Percentiles rank a stretch among this genome's conserved stretches.
These are phyloP conservation scores for Barypeithes pellucidus DNA, from an alignment of 2,888 invertebrate species.

Conservation along the genomic window DNA sequence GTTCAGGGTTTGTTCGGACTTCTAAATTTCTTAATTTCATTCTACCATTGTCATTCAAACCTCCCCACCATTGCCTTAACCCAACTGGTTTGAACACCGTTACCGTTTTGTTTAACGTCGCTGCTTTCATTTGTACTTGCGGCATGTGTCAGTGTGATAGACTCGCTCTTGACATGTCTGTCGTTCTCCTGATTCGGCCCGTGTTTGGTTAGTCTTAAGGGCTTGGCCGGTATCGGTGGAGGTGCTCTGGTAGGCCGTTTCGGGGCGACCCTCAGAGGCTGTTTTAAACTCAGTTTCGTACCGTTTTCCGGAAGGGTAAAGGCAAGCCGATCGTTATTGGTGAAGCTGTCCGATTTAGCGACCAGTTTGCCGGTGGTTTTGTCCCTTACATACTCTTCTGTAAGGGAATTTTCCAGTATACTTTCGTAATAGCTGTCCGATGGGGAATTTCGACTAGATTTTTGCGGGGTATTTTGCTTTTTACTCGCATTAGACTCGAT, in stretches of 20 bases:
- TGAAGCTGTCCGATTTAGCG: slow-evolving; percentile 64
- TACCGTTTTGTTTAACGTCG: slow-evolving; percentile 8
- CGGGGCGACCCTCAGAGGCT: slow-evolving; percentile 40
- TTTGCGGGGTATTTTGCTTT: slow-evolving; percentile 60
- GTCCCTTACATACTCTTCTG: slow-evolving; percentile 65
- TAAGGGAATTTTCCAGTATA: slow-evolving; percentile 66
- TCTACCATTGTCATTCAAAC: slow-evolving; percentile 74
- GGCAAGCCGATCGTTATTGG: slow-evolving; percentile 49
- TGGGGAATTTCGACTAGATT: slow-evolving; percentile 60
- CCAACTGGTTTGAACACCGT: slow-evolving; percentile 74
- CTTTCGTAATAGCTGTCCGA: slow-evolving; percentile 68
- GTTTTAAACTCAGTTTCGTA: slow-evolving; percentile 6
- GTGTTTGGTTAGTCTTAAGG: slow-evolving; percentile 63
- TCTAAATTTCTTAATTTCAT: background rate
- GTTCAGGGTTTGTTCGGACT: too few relatives aligned
- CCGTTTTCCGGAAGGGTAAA: slow-evolving; percentile 28
- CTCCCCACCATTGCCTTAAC: slow-evolving; percentile 83
- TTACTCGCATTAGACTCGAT: slow-evolving; percentile 56
- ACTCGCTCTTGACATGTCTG: slow-evolving; percentile 6
- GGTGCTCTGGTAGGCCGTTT: slow-evolving; percentile 73
- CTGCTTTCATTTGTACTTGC: background rate
- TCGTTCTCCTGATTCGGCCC: slow-evolving; percentile 35
- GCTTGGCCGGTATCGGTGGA: slow-evolving; percentile 80
- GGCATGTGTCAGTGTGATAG: background rate
- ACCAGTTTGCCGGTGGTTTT: slow-evolving; percentile 61